Percentiles rank a stretch among this genome's conserved stretches.
Evolutionary conservation across 2,113 vertebrate genomes (phyloP).

Genomic region (Cryptomyrus ogoouensis): DNA sequence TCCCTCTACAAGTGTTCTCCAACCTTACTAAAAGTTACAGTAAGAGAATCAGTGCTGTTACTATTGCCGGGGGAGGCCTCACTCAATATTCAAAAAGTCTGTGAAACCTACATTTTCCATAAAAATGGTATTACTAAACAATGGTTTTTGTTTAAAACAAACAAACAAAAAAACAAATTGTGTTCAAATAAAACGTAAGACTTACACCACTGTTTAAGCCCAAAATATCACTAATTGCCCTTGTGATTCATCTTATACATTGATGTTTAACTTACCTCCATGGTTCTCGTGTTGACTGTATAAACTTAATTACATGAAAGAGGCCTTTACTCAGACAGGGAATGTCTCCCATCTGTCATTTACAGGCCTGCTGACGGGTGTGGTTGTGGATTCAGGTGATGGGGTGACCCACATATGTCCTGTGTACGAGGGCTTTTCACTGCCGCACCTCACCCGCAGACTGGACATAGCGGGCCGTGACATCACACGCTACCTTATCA

Average conservation of each 20-base stretch:
- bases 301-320: background rate
- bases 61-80: too few species aligned
- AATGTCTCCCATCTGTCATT: background rate
- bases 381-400: conserved; percentile 94
- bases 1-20: background rate
- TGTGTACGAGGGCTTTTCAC: conserved; percentile 92
- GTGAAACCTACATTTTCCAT: too few species aligned
- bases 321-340: background rate
- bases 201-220: background rate
- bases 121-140: background rate
- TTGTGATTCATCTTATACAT: background rate
- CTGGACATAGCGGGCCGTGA: conserved; percentile 95
- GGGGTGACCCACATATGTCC: conserved; percentile 97
- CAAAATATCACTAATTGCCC: background rate
- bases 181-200: background rate
- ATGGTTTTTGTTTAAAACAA: background rate
- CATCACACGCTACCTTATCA: conserved; percentile 96
- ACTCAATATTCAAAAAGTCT: too few species aligned
- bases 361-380: conserved; percentile 86
- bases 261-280: background rate
- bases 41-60: too few species aligned
- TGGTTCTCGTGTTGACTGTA: background rate
- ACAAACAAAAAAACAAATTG: background rate
- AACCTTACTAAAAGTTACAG: background rate
- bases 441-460: conserved; percentile 91